Evolutionary conservation across 1,140 invertebrate species (phyloP).

Genomic region (Papilio polyxenes): DNA sequence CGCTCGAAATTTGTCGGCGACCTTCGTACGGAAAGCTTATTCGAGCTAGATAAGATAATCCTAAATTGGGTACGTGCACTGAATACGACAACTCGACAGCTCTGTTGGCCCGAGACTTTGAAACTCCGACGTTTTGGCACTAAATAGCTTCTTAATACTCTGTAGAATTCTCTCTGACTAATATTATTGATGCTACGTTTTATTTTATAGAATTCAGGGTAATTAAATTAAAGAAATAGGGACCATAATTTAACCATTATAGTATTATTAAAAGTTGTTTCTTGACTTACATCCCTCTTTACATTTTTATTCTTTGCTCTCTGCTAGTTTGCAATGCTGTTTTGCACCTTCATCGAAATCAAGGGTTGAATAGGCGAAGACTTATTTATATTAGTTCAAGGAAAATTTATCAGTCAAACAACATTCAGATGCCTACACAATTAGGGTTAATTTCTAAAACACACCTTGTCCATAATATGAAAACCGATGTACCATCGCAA

Average conservation of each 20-base stretch:
- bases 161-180: background rate
- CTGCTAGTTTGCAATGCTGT: too few relatives aligned
- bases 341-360: too few relatives aligned
- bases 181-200: constrained; percentile 1
- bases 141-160: constrained; percentile 30
- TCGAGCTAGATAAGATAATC: constrained; percentile 28
- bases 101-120: constrained; percentile 2
- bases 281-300: too few relatives aligned
- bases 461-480: background rate
- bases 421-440: background rate
- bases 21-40: too few relatives aligned
- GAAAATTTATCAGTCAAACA: background rate
- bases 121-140: background rate
- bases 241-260: too few relatives aligned
- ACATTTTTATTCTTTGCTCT: too few relatives aligned
- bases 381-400: too few relatives aligned
- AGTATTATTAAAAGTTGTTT: too few relatives aligned
- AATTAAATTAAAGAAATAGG: too few relatives aligned
- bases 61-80: constrained; percentile 31
- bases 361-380: too few relatives aligned
- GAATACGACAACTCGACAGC: constrained; percentile 7
- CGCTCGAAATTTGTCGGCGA: too few relatives aligned
- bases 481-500: background rate
- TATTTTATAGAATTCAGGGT: background rate
- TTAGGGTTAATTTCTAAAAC: background rate